A percentile compares a stretch with the other conserved stretches of the same genome.
Evolutionary conservation across 2,113 vertebrate genomes (phyloP).

Genomic region (human): GRCh38 chr2:124527001-124527500

Average conservation of each 20-base stretch:
- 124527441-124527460: conserved; percentile 98
- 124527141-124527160: conserved; percentile 68
- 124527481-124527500: conserved; percentile 49
- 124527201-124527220: conserved; percentile 69
- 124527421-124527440: conserved; percentile 95
- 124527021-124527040: neutral
- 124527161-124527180: conserved; percentile 55
- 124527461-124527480: conserved; percentile 79
- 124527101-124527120: neutral
- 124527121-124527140: neutral
- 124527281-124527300: conserved; percentile 91
- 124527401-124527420: conserved; percentile 94
- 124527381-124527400: conserved; percentile 94
- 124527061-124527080: neutral
- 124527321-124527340: conserved; percentile 92
- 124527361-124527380: conserved; percentile 95
- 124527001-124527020: neutral
- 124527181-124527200: conserved; percentile 76
- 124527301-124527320: conserved; percentile 88
- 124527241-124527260: conserved; percentile 79
- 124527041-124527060: neutral
- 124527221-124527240: conserved; percentile 79
- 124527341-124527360: conserved; percentile 96
- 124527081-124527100: neutral
- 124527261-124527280: conserved; percentile 77